Evolutionary conservation across 2,113 vertebrate genomes (phyloP), one percentile per base, ranked within the genome.

Genomic region (Myotis brandtii): DNA sequence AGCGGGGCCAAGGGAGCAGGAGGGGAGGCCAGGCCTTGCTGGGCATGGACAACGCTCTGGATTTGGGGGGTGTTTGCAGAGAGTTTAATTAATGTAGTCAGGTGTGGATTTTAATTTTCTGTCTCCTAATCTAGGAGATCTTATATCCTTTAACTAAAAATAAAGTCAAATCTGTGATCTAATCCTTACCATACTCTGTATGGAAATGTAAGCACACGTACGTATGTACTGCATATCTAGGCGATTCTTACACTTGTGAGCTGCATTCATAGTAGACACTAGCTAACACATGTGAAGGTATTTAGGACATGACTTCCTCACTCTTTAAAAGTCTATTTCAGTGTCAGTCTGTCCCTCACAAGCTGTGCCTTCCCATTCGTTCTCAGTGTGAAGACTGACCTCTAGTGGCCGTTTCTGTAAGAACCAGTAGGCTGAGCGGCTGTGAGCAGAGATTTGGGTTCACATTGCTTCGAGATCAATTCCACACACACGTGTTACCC

Each of bases 401-500:
- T 98, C 98, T 98, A 98, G 98, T 97, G 98, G 96, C 59, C 13
- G 32, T 96, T 93, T 82, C 87, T 97, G 93, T 34, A 95, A 96
- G 92, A 84, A 85, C 43, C 30, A 10, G 81, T 12, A 81, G 90
- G 64, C 66, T 4, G 66, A 32, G 10, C 37, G 32, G 20, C 46
- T 20, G 5, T 52, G 67, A 81, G 23, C 25, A 67, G 40, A 76
- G 40, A 67, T n/a, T 7, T 56, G n/a, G 23, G 69, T 13, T 34
- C 6, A 46, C 72, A 23, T 9, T 52, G 37, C 79, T 95, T 93
- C 7, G 82, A 86, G 34, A 70, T 79, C 59, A 90, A 25, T 12
- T 66, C 50, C 21, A 56, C 43, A 67, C 37, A 62, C 34, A 77
- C 5, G 9, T 23, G 2, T 25, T 37, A 79, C 11, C n/a, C 2